Percentiles rank a stretch among this genome's conserved stretches.
These are phyloP conservation scores for Cephonodes hylas DNA, from an alignment of 2,888 invertebrate genomes.

Conservation along the genomic window DNA sequence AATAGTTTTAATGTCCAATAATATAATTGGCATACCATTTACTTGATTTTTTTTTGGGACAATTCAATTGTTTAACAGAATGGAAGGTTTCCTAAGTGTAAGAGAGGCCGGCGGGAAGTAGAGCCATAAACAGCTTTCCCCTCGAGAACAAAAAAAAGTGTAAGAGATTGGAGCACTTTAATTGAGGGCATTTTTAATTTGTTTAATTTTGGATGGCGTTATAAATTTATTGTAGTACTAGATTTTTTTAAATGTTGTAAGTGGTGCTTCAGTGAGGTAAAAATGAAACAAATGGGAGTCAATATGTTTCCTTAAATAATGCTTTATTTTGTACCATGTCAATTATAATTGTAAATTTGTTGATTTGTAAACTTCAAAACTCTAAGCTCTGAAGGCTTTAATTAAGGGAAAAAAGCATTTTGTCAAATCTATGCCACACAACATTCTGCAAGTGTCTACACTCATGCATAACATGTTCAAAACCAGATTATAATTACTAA, in stretches of 20 bases:
- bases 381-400: background rate
- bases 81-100: no score
- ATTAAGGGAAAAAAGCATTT: background rate
- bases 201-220: background rate
- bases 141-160: no score
- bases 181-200: background rate
- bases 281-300: conserved; percentile 1
- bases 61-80: no score
- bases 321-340: background rate
- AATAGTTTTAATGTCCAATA: no score
- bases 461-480: background rate
- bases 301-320: background rate
- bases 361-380: no score
- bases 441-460: no score
- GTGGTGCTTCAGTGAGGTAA: background rate
- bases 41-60: no score
- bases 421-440: background rate
- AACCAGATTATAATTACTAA: background rate
- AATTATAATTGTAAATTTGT: conserved; percentile 1
- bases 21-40: no score
- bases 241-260: background rate
- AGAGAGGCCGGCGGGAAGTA: no score
- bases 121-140: no score
- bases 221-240: background rate
- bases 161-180: background rate